These are phyloP conservation scores for Sminthurinus aureus DNA, from an alignment of 2,888 invertebrate species.

Conservation along the genomic window DNA sequence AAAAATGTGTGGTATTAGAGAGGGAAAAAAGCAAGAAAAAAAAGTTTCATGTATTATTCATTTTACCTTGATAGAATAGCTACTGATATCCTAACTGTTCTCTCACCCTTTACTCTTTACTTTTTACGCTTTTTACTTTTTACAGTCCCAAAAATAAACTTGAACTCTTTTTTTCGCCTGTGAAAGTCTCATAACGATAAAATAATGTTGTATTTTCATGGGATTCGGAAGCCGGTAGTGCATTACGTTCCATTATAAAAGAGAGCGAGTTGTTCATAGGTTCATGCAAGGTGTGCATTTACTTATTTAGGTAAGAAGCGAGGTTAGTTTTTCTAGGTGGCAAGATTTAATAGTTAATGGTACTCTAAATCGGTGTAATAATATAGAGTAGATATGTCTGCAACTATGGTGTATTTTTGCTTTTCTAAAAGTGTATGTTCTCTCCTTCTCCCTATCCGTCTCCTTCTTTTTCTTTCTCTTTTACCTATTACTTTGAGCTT, in stretches of 20 bases:
- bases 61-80: background rate
- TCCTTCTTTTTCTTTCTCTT: no score
- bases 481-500: background rate
- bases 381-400: background rate
- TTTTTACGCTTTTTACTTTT: no score
- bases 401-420: constrained; percentile 20
- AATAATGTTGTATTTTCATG: constrained; percentile 37
- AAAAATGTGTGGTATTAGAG: background rate
- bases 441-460: background rate
- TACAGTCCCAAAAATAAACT: constrained; percentile 29
- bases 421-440: background rate
- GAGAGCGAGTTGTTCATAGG: constrained; percentile 21
- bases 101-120: background rate
- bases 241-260: constrained; percentile 21
- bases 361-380: background rate
- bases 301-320: constrained; percentile 28
- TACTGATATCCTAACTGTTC: background rate
- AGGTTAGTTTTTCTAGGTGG: constrained; percentile 22
- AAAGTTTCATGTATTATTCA: background rate
- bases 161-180: constrained; percentile 33
- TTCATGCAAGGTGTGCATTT: constrained; percentile 39
- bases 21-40: background rate
- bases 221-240: constrained; percentile 36
- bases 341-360: constrained; percentile 2
- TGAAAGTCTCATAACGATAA: constrained; percentile 38